A percentile compares a stretch with the other conserved stretches of the same genome.
These are phyloP conservation scores for Cryptotermes secundus DNA, from an alignment of 1,140 invertebrate species.

Conservation along the genomic window DNA sequence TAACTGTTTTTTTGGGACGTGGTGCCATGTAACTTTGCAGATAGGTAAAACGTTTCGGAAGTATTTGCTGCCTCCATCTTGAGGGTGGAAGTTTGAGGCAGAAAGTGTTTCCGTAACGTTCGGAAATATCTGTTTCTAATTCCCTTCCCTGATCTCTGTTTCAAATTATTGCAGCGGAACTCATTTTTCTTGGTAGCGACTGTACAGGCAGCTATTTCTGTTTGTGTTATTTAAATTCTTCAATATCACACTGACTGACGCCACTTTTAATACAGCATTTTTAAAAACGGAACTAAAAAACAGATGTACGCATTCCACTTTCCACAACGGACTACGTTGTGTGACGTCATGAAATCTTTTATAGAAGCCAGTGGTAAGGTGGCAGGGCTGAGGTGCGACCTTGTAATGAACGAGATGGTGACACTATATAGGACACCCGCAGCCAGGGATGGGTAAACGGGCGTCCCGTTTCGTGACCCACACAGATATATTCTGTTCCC, in stretches of 20 bases:
- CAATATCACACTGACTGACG: neutral
- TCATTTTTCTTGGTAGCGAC: neutral
- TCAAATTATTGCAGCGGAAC: too few relatives aligned
- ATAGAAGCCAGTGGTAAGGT: neutral
- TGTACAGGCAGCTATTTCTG: neutral
- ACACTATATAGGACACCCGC: neutral
- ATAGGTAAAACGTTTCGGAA: too few relatives aligned
- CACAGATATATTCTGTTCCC: too few relatives aligned
- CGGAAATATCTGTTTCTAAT: too few relatives aligned
- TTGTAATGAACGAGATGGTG: neutral
- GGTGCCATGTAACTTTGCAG: too few relatives aligned
- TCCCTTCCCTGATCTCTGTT: too few relatives aligned
- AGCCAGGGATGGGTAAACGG: neutral
- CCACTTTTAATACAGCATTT: neutral
- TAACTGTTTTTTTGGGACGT: too few relatives aligned
- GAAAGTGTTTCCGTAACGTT: too few relatives aligned
- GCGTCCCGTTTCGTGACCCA: too few relatives aligned
- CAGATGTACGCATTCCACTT: neutral
- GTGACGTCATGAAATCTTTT: neutral
- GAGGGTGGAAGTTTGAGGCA: too few relatives aligned
- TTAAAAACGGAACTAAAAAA: neutral
- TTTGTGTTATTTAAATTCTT: neutral
- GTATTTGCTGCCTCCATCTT: too few relatives aligned
- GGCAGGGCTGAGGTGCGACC: neutral
- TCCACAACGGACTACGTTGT: conserved; percentile 6